A percentile compares a stretch with the other conserved stretches of the same genome.
phyloP scores from a whole-genome alignment of 2,797 vertebrate genomes.

The Furcifer pardalis region DNA sequence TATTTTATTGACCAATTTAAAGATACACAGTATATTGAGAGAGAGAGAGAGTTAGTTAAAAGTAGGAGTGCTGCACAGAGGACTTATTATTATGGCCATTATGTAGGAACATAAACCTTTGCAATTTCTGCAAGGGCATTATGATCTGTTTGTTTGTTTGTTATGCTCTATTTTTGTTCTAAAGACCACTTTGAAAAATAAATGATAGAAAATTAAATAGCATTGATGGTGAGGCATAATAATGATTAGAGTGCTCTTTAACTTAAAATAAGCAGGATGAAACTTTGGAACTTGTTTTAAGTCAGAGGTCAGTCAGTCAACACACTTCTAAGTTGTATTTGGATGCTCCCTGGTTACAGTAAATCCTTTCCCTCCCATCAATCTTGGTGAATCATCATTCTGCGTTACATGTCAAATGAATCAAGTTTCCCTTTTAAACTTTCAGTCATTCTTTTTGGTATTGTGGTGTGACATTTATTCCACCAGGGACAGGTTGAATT shows the following conservation, averaged over 20 bases:
- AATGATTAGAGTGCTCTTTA: neutral
- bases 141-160: neutral
- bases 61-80: neutral
- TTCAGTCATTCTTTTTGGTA: neutral
- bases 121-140: neutral
- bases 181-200: neutral
- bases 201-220: neutral
- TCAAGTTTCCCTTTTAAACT: constrained; percentile 21
- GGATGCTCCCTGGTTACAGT: constrained; percentile 15
- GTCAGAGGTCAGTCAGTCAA: neutral
- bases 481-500: constrained; percentile 22
- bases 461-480: constrained; percentile 17
- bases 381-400: constrained; percentile 27
- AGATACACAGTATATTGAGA: too few species aligned
- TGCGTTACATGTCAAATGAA: constrained; percentile 29
- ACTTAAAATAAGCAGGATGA: neutral
- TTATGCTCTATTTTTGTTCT: neutral
- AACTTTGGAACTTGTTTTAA: neutral
- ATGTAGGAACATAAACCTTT: neutral
- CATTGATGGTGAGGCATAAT: neutral
- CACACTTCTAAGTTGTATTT: neutral
- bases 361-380: neutral
- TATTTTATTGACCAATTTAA: too few species aligned
- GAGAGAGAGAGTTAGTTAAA: neutral
- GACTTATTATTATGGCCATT: neutral